These are phyloP conservation scores for Pseudotriccus pelzelni DNA, from an alignment of 2,797 vertebrate species.

Conservation along the genomic window DNA sequence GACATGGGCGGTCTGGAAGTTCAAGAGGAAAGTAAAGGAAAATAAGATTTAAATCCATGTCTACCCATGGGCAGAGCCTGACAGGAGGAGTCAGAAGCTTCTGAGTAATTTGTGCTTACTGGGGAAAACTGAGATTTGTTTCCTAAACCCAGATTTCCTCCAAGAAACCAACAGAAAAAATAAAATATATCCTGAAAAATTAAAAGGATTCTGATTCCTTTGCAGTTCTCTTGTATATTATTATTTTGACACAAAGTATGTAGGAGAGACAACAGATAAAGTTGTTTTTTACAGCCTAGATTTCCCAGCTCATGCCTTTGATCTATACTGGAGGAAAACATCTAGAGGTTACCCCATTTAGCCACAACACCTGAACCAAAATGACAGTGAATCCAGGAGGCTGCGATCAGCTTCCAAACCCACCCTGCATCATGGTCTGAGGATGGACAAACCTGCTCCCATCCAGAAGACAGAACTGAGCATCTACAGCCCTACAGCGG, in stretches of 20 bases:
- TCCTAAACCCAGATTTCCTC: not conserved
- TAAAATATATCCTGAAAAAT: not conserved
- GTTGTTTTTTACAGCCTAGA: not conserved
- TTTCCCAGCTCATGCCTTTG: not conserved
- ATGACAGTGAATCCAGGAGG: not conserved
- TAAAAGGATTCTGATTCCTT: not conserved
- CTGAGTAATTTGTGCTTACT: not conserved
- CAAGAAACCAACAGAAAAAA: not conserved
- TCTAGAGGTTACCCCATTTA: not conserved
- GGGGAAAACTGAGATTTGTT: not conserved
- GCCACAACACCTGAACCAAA: not conserved
- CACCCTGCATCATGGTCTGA: not conserved
- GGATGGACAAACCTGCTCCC: not conserved
- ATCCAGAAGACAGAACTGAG: not conserved
- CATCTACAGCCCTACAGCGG: fast-evolving
- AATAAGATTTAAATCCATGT: not conserved
- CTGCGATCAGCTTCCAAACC: not conserved
- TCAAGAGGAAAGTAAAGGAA: not conserved
- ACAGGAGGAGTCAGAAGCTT: not conserved
- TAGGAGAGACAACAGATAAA: not conserved
- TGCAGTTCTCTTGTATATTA: fast-evolving
- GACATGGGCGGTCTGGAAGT: not conserved
- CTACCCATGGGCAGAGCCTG: not conserved
- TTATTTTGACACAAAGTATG: not conserved
- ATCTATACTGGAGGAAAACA: fast-evolving